These are phyloP conservation scores for Carassius gibelio DNA, from an alignment of 2,113 vertebrate species.

Conservation along the genomic window DNA sequence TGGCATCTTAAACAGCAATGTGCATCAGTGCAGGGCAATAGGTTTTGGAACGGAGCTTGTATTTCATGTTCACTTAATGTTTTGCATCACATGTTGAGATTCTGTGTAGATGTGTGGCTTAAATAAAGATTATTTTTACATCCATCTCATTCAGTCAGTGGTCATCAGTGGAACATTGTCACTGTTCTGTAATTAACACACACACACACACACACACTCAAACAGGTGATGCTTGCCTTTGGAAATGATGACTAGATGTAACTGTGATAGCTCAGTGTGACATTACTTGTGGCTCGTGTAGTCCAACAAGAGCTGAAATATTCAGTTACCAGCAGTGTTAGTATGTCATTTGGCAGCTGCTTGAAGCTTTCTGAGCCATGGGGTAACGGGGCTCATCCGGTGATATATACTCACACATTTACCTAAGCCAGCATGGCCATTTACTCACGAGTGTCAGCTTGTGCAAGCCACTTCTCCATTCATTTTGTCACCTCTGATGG, in stretches of 20 bases:
- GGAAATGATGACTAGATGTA: constrained; percentile 51
- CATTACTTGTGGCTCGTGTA: constrained; percentile 4
- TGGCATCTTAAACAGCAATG: neutral
- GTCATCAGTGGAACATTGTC: neutral
- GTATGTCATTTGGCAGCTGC: constrained; percentile 48
- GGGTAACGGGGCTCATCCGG: constrained; percentile 34
- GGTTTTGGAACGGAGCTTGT: neutral
- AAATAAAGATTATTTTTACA: constrained; percentile 20
- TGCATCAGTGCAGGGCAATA: neutral
- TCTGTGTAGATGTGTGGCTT: neutral
- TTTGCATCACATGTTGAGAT: neutral
- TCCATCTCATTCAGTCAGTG: neutral
- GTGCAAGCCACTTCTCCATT: constrained; percentile 40
- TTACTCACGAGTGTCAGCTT: constrained; percentile 42
- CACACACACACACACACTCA: neutral
- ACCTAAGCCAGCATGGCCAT: constrained; percentile 20
- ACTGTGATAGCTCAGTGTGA: constrained; percentile 42
- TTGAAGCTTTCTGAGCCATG: constrained; percentile 23
- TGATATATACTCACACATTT: constrained; percentile 36
- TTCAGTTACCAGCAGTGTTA: constrained; percentile 48
- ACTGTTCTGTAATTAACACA: constrained; percentile 34
- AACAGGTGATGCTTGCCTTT: constrained; percentile 35
- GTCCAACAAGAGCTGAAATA: constrained; percentile 38
- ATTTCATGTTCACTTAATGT: neutral
- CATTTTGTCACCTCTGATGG: constrained; percentile 58